These are phyloP conservation scores for Amphipyra berbera DNA, from an alignment of 2,888 invertebrate species.

Conservation along the genomic window DNA sequence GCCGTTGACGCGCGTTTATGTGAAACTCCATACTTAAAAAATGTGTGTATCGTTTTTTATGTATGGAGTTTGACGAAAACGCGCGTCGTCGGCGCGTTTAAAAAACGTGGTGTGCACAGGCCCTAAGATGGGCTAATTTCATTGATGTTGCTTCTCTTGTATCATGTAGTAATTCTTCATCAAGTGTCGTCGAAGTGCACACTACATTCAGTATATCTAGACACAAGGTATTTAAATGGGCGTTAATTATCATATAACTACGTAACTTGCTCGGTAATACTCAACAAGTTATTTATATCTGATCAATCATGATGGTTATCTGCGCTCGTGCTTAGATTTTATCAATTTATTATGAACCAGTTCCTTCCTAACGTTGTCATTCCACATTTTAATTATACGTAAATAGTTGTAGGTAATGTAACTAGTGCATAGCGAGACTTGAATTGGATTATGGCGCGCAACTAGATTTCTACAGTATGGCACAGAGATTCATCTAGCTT, in stretches of 20 bases:
- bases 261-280: constrained; percentile 21
- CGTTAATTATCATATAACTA: constrained; percentile 34
- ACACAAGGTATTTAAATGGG: constrained; percentile 37
- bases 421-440: constrained; percentile 28
- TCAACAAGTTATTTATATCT: constrained; percentile 33
- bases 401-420: constrained; percentile 20
- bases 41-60: no score
- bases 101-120: no score
- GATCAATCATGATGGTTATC: constrained; percentile 50
- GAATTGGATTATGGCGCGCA: constrained; percentile 28
- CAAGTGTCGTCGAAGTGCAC: background rate
- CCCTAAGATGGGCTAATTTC: no score
- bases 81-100: no score
- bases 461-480: background rate
- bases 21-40: no score
- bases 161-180: constrained; percentile 2
- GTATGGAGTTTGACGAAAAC: no score
- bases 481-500: constrained; percentile 9
- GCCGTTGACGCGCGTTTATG: no score
- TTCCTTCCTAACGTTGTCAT: constrained; percentile 40
- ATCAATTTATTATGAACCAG: constrained; percentile 49
- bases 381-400: constrained; percentile 37
- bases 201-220: constrained; percentile 13
- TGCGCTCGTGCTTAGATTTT: constrained; percentile 34
- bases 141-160: background rate